Percentiles rank a stretch among this genome's conserved stretches.
Evolutionary conservation across 2,888 invertebrate species (phyloP).

Genomic region (Lysandra bellargus): DNA sequence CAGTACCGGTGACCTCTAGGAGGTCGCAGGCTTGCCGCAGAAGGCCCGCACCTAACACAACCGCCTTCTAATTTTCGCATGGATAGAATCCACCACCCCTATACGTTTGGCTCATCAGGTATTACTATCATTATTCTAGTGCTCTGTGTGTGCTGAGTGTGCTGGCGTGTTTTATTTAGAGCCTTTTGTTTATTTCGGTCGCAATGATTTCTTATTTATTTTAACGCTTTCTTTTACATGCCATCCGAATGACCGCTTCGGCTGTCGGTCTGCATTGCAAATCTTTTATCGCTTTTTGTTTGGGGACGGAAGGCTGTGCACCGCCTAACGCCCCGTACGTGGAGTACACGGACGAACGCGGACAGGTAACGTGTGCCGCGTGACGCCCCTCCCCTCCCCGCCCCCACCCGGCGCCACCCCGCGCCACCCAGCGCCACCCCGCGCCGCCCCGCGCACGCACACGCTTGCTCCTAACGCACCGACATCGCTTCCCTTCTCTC

Average conservation of each 20-base stretch:
- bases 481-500: constrained; percentile 38
- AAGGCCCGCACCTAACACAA: constrained; percentile 78
- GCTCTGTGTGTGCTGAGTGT: constrained; percentile 75
- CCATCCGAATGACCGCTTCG: constrained; percentile 80
- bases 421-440: constrained; percentile 19
- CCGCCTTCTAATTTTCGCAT: constrained; percentile 79
- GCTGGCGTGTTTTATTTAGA: constrained; percentile 68
- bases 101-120: constrained; percentile 81
- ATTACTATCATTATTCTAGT: constrained; percentile 77
- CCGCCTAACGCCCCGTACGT: constrained; percentile 95
- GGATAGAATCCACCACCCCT: constrained; percentile 79
- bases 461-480: constrained; percentile 36
- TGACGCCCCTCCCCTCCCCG: constrained; percentile 50
- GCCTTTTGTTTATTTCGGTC: constrained; percentile 61
- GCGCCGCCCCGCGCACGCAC: constrained; percentile 26
- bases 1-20: constrained; percentile 48
- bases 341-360: constrained; percentile 97
- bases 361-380: constrained; percentile 90
- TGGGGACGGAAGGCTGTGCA: constrained; percentile 82
- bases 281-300: constrained; percentile 78
- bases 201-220: constrained; percentile 76
- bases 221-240: constrained; percentile 81
- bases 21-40: constrained; percentile 73
- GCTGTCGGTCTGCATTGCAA: constrained; percentile 70
- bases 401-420: constrained; percentile 32